These are phyloP conservation scores for Cerceris rybyensis DNA, from an alignment of 2,888 invertebrate species.

Conservation along the genomic window DNA sequence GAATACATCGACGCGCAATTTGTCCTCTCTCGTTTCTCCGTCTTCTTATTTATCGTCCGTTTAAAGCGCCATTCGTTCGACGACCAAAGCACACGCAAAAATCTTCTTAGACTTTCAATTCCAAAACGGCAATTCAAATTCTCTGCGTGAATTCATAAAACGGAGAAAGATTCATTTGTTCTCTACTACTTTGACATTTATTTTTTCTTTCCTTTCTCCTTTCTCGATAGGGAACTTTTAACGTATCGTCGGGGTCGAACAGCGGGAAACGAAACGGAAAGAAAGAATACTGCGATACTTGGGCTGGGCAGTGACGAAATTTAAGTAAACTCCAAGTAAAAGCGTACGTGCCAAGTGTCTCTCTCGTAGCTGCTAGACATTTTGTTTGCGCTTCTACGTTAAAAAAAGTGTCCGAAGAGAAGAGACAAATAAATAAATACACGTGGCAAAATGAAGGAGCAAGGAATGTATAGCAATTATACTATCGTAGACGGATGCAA, in stretches of 20 bases:
- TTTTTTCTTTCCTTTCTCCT: background rate
- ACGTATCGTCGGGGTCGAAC: background rate
- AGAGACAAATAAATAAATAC: constrained; percentile 9
- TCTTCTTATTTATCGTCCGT: background rate
- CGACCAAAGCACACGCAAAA: too few relatives aligned
- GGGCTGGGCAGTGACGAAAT: constrained; percentile 69
- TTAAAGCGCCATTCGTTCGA: background rate
- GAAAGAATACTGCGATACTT: constrained; percentile 68
- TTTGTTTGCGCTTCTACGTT: background rate
- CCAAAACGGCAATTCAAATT: too few relatives aligned
- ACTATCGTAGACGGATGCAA: constrained; percentile 7
- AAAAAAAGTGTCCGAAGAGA: background rate
- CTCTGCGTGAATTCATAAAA: too few relatives aligned
- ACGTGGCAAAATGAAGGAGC: constrained; percentile 26
- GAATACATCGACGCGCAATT: constrained; percentile 1
- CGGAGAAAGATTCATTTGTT: too few relatives aligned
- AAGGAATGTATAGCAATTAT: constrained; percentile 65
- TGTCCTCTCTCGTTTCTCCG: constrained; percentile 6
- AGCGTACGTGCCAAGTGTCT: background rate
- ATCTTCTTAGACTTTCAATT: too few relatives aligned
- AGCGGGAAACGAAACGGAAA: constrained; percentile 27
- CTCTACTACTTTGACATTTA: background rate
- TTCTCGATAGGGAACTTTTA: background rate
- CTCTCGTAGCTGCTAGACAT: background rate
- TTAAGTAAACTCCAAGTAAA: constrained; percentile 27